A percentile compares a stretch with the other conserved stretches of the same genome.
These are phyloP conservation scores for Hypena proboscidalis DNA, from an alignment of 2,888 invertebrate species.

Conservation along the genomic window DNA sequence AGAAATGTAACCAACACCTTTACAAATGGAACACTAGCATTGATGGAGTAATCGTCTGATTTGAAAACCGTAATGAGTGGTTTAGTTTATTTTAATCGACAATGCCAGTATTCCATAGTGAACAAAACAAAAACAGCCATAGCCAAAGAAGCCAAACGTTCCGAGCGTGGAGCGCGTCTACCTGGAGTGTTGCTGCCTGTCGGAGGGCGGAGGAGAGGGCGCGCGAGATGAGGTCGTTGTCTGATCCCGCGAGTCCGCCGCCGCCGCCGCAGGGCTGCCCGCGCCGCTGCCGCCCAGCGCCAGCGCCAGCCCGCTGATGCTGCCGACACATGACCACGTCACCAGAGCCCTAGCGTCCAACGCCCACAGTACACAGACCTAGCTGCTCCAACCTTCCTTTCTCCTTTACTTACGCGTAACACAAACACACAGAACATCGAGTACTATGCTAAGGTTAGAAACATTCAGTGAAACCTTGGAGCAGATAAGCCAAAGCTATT, in stretches of 20 bases:
- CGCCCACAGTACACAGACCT: slow-evolving; percentile 50
- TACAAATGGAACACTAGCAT: slow-evolving; percentile 61
- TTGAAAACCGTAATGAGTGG: background rate
- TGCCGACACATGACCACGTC: slow-evolving; percentile 84
- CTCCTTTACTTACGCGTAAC: slow-evolving; percentile 27
- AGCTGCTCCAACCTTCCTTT: slow-evolving; percentile 69
- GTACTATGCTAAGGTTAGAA: slow-evolving; percentile 41
- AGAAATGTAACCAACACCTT: slow-evolving; percentile 67
- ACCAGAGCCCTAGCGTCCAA: slow-evolving; percentile 77
- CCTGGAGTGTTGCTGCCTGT: slow-evolving; percentile 81
- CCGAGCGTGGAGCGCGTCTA: slow-evolving; percentile 78
- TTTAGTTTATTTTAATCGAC: slow-evolving; percentile 3
- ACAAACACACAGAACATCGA: slow-evolving; percentile 30
- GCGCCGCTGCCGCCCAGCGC: slow-evolving; percentile 81
- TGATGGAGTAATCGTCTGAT: slow-evolving; percentile 11
- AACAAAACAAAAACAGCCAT: slow-evolving; percentile 60
- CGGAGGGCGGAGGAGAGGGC: slow-evolving; percentile 76
- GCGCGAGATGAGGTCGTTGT: slow-evolving; percentile 78
- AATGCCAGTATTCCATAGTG: slow-evolving; percentile 54
- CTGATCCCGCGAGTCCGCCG: slow-evolving; percentile 64
- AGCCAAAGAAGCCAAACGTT: slow-evolving; percentile 75
- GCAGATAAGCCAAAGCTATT: slow-evolving; percentile 72
- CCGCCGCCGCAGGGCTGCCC: slow-evolving; percentile 68
- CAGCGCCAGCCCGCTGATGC: slow-evolving; percentile 85
- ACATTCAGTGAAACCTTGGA: slow-evolving; percentile 58